These are phyloP conservation scores for Florisuga fusca DNA, from an alignment of 2,797 vertebrate genomes.

Conservation along the genomic window DNA sequence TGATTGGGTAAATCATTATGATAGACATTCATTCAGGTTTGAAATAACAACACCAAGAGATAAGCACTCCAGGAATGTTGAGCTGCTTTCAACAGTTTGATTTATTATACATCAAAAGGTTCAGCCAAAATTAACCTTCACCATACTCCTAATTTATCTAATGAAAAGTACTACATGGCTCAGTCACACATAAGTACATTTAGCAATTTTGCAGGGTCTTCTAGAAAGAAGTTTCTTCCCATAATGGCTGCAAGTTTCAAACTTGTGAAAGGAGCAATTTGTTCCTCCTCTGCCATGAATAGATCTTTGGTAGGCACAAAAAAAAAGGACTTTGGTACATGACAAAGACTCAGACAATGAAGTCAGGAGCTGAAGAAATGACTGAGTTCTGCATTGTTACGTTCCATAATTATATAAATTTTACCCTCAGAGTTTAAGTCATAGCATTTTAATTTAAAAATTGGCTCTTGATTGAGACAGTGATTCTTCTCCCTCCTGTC, in stretches of 20 bases:
- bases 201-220: neutral
- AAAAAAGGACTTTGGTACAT: neutral
- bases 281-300: neutral
- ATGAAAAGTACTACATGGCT: neutral
- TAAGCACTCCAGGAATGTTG: neutral
- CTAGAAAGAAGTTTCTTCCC: neutral
- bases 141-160: neutral
- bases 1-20: neutral
- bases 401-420: neutral
- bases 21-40: neutral
- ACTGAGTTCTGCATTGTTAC: slow-evolving; percentile 5
- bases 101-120: neutral
- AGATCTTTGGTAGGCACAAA: neutral
- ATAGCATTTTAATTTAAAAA: neutral
- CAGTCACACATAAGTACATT: neutral
- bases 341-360: neutral
- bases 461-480: neutral
- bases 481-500: neutral
- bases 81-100: neutral
- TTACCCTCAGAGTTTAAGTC: neutral
- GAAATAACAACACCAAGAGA: neutral
- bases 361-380: slow-evolving; percentile 1
- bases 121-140: slow-evolving; percentile 9
- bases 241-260: neutral
- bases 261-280: slow-evolving; percentile 24